These are phyloP conservation scores for Ciconia stormi DNA, from an alignment of 2,113 vertebrate genomes.

Conservation along the genomic window DNA sequence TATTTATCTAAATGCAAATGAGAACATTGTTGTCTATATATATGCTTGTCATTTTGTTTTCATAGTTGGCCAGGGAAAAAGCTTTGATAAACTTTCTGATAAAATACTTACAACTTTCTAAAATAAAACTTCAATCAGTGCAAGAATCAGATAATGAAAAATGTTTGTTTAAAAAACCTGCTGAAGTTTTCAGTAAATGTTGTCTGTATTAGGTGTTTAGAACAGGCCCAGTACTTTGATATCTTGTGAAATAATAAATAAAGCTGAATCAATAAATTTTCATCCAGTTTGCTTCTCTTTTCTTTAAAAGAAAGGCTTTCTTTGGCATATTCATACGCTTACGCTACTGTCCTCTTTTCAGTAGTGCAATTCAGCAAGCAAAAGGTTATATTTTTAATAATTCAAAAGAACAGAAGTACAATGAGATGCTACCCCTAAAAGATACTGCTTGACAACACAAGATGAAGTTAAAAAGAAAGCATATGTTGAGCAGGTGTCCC, in stretches of 20 bases:
- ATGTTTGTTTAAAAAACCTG: neutral
- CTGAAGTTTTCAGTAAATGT: neutral
- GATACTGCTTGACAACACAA: neutral
- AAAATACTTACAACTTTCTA: neutral
- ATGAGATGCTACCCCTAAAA: neutral
- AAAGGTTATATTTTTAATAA: neutral
- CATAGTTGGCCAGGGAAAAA: neutral
- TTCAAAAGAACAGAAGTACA: neutral
- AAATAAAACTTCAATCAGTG: neutral
- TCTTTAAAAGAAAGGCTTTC: neutral
- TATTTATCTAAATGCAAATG: constrained; percentile 56
- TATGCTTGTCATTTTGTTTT: neutral
- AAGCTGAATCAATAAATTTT: neutral
- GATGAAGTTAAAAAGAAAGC: neutral
- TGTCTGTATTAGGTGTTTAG: neutral
- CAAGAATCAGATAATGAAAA: neutral
- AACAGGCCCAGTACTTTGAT: neutral
- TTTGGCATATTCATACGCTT: neutral
- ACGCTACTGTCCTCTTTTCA: neutral
- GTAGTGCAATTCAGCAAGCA: neutral
- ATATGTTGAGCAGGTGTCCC: neutral
- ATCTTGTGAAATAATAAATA: neutral
- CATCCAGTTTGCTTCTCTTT: neutral
- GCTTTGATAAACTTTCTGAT: neutral
- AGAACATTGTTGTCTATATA: neutral